Evolutionary conservation across 2,888 invertebrate species (phyloP).

Genomic region (Deilephila elpenor): DNA sequence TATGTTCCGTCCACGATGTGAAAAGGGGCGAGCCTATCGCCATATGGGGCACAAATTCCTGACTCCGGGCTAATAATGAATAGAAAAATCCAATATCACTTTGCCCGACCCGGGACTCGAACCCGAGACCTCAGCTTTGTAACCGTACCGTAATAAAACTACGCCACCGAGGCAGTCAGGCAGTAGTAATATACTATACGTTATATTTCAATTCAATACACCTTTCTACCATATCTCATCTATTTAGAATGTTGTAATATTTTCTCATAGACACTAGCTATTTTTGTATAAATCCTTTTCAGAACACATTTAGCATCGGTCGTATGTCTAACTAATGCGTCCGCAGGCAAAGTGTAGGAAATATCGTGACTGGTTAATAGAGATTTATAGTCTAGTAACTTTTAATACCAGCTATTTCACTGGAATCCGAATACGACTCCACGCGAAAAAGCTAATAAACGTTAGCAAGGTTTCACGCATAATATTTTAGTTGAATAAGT

Average conservation of each 20-base stretch:
- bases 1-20: too few species aligned
- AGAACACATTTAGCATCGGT: background rate
- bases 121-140: too few species aligned
- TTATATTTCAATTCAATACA: too few species aligned
- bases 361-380: constrained; percentile 41
- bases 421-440: constrained; percentile 9
- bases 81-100: too few species aligned
- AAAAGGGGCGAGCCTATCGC: too few species aligned
- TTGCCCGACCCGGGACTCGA: too few species aligned
- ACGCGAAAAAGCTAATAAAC: constrained; percentile 17
- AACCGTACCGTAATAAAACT: too few species aligned
- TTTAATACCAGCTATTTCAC: constrained; percentile 34
- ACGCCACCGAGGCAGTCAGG: too few species aligned
- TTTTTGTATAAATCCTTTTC: background rate
- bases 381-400: constrained; percentile 41
- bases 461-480: constrained; percentile 38
- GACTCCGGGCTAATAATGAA: too few species aligned
- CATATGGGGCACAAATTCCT: too few species aligned
- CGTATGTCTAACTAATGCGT: background rate
- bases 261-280: background rate
- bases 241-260: too few species aligned
- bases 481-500: background rate
- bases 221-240: background rate
- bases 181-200: too few species aligned
- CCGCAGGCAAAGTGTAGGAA: constrained; percentile 24